A percentile compares a stretch with the other conserved stretches of the same genome.
Evolutionary conservation across 1,140 invertebrate species (phyloP).

Genomic region (Eumaeus atala): DNA sequence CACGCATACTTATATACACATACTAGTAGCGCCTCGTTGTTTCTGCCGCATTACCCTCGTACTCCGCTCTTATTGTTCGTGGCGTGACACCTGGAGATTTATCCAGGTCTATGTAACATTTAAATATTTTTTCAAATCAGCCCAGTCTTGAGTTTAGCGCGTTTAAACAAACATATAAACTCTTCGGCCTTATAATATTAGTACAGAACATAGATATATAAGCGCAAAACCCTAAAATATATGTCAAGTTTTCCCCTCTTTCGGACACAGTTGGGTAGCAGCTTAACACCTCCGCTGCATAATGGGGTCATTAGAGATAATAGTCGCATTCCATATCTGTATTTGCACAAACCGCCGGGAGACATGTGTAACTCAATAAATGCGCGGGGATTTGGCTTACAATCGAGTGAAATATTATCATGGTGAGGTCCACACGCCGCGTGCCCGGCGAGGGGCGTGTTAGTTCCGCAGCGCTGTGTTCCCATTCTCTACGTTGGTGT

Average conservation of each 20-base stretch:
- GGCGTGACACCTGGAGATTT: no score
- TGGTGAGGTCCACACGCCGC: constrained; percentile 42
- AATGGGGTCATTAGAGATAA: constrained; percentile 55
- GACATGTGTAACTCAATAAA: constrained; percentile 59
- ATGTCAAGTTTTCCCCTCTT: background rate
- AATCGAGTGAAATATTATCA: constrained; percentile 64
- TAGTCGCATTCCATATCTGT: constrained; percentile 62
- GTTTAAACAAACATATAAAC: background rate
- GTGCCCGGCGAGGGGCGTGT: constrained; percentile 38
- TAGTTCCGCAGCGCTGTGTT: constrained; percentile 20
- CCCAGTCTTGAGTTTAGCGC: no score
- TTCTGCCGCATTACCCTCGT: no score
- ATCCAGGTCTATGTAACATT: no score
- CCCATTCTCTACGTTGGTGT: no score
- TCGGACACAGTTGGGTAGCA: constrained; percentile 20
- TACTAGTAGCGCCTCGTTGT: no score
- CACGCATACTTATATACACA: no score
- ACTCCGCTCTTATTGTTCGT: no score
- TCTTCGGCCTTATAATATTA: constrained; percentile 17
- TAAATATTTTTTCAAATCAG: no score
- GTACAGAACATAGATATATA: background rate
- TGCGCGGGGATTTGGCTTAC: constrained; percentile 47
- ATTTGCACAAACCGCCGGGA: constrained; percentile 46
- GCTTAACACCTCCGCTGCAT: constrained; percentile 35
- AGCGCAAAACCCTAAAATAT: background rate